Evolutionary conservation across 2,888 invertebrate species (phyloP).

Genomic region (Zygothrica quintamaculata): DNA sequence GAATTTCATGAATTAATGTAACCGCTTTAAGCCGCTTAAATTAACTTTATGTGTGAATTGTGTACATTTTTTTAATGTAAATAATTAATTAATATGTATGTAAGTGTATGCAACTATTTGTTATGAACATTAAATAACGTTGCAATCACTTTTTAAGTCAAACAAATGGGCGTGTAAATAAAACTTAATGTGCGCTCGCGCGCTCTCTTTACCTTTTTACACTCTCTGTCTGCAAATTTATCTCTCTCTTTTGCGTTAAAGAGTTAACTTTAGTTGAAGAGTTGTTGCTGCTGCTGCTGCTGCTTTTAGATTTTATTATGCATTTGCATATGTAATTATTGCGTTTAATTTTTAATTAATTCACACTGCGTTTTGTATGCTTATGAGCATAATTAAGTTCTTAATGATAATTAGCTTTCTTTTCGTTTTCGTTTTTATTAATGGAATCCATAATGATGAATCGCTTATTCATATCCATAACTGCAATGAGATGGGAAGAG

Average conservation of each 20-base stretch:
- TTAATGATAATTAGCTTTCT: constrained; percentile 45
- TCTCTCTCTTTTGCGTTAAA: constrained; percentile 52
- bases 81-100: constrained; percentile 38
- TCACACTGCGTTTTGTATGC: constrained; percentile 23
- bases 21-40: constrained; percentile 33
- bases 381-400: constrained; percentile 17
- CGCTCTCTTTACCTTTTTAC: constrained; percentile 58
- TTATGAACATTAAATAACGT: constrained; percentile 9
- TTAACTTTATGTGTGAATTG: constrained; percentile 12
- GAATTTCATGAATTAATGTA: constrained; percentile 29
- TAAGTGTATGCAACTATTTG: constrained; percentile 29
- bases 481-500: constrained; percentile 40
- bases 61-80: constrained; percentile 32
- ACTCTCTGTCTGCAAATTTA: no score
- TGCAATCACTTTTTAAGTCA: constrained; percentile 23
- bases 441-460: constrained; percentile 47
- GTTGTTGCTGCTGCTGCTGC: constrained; percentile 24
- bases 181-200: constrained; percentile 69
- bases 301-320: constrained; percentile 9
- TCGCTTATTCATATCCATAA: constrained; percentile 52
- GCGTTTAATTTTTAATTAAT: constrained; percentile 20
- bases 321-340: neutral
- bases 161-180: constrained; percentile 70
- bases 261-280: constrained; percentile 34
- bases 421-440: constrained; percentile 37